Conservation (phyloP, 2,113 vertebrate genomes). For the Calonectris borealis region DNA sequence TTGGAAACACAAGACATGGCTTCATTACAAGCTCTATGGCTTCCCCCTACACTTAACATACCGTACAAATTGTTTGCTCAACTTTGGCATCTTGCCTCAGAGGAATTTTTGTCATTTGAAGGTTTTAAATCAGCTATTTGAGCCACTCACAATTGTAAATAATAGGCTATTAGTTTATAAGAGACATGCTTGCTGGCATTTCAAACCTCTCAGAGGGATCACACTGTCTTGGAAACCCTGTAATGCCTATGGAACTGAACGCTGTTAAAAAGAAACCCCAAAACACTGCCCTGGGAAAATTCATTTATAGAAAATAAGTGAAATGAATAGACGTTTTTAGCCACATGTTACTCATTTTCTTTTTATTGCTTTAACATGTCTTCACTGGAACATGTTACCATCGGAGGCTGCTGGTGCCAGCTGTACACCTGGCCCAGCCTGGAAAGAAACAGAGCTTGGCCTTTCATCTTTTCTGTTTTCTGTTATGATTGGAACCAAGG, state of each 20-base stretch:
- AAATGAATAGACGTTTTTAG: constrained; percentile 69
- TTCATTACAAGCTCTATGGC: constrained; percentile 25
- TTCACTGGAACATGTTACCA: neutral
- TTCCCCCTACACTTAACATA: constrained; percentile 40
- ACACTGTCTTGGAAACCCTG: constrained; percentile 35
- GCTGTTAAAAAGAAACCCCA: constrained; percentile 60
- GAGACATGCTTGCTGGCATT: neutral
- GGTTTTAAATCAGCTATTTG: neutral
- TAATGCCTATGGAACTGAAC: constrained; percentile 70
- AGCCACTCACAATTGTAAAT: neutral
- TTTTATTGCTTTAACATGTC: constrained; percentile 78
- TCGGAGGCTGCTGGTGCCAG: constrained; percentile 13
- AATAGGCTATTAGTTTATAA: constrained; percentile 42
- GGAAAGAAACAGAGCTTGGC: neutral
- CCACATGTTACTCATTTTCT: constrained; percentile 83
- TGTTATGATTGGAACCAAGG: constrained; percentile 62
- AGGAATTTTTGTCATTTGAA: neutral
- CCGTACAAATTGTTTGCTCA: constrained; percentile 54
- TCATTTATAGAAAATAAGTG: constrained; percentile 77
- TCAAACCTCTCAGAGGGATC: neutral
- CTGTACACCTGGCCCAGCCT: constrained; percentile 77
- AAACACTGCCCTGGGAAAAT: constrained; percentile 75
- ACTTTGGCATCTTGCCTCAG: constrained; percentile 26
- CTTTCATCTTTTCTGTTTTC: constrained; percentile 82
- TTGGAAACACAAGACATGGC: constrained; percentile 44